These are phyloP conservation scores for Poeciliopsis presidionis DNA, from an alignment of 2,797 vertebrate species.

Conservation along the genomic window DNA sequence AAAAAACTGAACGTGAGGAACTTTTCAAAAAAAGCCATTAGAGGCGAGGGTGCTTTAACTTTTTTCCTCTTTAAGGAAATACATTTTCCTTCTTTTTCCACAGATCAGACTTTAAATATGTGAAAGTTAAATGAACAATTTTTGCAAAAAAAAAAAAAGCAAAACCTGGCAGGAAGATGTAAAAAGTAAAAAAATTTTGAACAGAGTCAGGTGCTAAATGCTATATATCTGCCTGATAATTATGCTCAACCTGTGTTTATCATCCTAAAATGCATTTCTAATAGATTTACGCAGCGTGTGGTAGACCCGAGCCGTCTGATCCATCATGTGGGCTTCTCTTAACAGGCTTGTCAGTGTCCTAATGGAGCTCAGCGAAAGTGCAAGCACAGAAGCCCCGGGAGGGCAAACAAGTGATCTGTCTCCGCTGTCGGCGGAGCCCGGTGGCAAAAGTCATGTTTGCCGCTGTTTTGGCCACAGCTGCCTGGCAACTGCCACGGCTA, in stretches of 20 bases:
- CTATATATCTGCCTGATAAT: conserved; percentile 30
- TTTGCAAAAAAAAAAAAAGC: background rate
- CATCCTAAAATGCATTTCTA: conserved; percentile 21
- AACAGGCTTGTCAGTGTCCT: conserved; percentile 31
- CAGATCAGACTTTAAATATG: no score
- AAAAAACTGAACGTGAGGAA: background rate
- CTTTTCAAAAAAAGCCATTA: no score
- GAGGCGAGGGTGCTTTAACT: no score
- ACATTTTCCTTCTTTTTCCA: no score
- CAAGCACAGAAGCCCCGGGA: conserved; percentile 46
- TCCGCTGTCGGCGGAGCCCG: conserved; percentile 17
- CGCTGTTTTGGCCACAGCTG: conserved; percentile 60
- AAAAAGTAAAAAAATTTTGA: conserved; percentile 23
- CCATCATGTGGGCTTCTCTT: conserved; percentile 31
- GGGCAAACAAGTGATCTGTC: conserved; percentile 61
- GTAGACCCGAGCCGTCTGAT: conserved; percentile 30
- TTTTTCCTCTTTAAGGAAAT: no score
- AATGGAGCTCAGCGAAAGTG: conserved; percentile 52
- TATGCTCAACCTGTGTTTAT: conserved; percentile 36
- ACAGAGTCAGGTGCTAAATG: conserved; percentile 29
- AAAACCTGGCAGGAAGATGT: background rate
- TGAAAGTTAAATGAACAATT: no score
- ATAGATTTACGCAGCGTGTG: conserved; percentile 16
- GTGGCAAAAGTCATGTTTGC: conserved; percentile 56
- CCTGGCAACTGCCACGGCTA: conserved; percentile 68